Conservation (phyloP, 2,888 invertebrate genomes). For the Noctua comes region DNA sequence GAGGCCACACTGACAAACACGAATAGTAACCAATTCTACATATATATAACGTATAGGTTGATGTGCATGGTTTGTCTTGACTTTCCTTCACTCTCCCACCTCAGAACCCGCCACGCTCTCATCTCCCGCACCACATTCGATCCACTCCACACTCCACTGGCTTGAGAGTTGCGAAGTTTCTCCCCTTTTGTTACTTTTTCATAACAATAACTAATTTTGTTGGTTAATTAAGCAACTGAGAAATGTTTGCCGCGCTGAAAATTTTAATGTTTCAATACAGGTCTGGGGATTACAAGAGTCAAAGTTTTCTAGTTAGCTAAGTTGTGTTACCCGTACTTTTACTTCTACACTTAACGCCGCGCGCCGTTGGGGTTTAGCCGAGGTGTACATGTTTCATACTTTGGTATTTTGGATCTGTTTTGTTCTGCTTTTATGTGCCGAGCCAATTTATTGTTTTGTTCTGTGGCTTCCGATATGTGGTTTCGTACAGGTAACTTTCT, state of each 20-base stretch:
- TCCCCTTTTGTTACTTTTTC: slow-evolving; percentile 79
- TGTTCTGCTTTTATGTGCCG: slow-evolving; percentile 19
- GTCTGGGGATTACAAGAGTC: slow-evolving; percentile 69
- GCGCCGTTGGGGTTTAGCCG: slow-evolving; percentile 50
- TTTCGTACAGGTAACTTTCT: slow-evolving; percentile 1
- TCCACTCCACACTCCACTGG: slow-evolving; percentile 68
- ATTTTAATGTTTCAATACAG: slow-evolving; percentile 75
- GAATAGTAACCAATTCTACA: background rate
- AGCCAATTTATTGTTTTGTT: slow-evolving; percentile 25
- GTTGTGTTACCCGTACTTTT: slow-evolving; percentile 56
- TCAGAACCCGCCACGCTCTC: slow-evolving; percentile 35
- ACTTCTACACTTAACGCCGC: slow-evolving; percentile 47
- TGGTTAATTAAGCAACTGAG: slow-evolving; percentile 82
- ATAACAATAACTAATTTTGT: slow-evolving; percentile 84
- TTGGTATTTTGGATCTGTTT: slow-evolving; percentile 52
- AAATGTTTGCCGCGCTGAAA: slow-evolving; percentile 73
- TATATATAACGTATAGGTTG: background rate
- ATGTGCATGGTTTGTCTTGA: background rate
- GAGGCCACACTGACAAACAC: background rate
- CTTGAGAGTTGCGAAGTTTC: slow-evolving; percentile 75
- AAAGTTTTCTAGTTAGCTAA: slow-evolving; percentile 64
- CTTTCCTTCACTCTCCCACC: too few relatives aligned
- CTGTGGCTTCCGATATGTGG: slow-evolving; percentile 35
- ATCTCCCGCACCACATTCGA: slow-evolving; percentile 40
- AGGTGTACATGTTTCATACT: slow-evolving; percentile 52